Percentiles rank a stretch among this genome's conserved stretches.
phyloP scores from a whole-genome alignment of 2,797 vertebrate species.

The Tragelaphus oryx region DNA sequence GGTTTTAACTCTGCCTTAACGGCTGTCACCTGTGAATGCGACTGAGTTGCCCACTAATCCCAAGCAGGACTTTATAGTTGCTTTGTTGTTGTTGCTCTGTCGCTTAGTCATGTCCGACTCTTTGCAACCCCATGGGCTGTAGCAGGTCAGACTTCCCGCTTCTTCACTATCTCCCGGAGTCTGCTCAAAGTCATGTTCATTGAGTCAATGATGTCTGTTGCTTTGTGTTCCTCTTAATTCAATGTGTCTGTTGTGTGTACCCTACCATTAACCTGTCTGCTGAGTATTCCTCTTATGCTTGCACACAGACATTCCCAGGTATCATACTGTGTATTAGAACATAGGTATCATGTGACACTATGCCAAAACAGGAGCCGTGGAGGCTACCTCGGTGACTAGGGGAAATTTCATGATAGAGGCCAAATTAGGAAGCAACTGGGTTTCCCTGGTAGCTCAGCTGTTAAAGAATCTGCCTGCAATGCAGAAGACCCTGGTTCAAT shows the following conservation, averaged over 20 bases:
- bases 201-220: neutral
- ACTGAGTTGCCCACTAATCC: neutral
- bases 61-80: neutral
- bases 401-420: neutral
- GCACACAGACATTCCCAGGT: neutral
- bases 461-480: neutral
- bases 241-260: fast-evolving
- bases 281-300: neutral
- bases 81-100: neutral
- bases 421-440: neutral
- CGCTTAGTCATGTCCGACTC: fast-evolving
- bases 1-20: neutral
- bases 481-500: neutral
- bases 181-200: neutral
- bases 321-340: too few species aligned
- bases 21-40: neutral
- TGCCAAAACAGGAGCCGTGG: neutral
- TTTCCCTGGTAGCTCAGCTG: neutral
- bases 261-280: neutral
- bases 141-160: neutral
- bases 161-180: neutral
- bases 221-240: neutral
- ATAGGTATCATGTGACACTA: fast-evolving
- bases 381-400: neutral
- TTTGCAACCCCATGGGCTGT: neutral